Evolutionary conservation across 2,113 vertebrate genomes (phyloP).

Genomic region (Limnothrissa miodon): DNA sequence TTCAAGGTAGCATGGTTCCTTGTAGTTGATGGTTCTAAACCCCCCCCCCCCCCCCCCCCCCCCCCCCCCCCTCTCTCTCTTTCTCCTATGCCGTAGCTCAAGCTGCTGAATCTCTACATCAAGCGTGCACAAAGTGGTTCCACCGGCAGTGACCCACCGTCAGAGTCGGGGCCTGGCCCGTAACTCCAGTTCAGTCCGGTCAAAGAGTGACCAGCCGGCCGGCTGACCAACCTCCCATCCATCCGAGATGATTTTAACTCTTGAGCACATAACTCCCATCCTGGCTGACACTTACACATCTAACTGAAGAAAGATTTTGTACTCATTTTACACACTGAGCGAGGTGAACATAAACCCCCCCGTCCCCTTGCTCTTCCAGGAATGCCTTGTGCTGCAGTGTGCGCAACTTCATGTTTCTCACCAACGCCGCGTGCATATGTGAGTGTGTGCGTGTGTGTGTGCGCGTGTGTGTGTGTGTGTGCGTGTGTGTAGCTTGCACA

Average conservation of each 20-base stretch:
- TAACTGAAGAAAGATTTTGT: conserved; percentile 29
- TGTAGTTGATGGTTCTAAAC: background rate
- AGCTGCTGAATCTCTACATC: conserved; percentile 97
- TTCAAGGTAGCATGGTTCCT: too few species aligned
- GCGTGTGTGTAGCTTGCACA: background rate
- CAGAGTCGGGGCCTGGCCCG: conserved; percentile 84
- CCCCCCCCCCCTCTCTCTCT: conserved; percentile 7
- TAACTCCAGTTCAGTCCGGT: conserved; percentile 51
- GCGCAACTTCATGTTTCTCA: background rate
- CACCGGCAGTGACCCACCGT: conserved; percentile 76
- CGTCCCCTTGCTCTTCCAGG: background rate
- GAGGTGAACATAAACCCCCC: background rate
- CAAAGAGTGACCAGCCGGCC: background rate
- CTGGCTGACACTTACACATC: conserved; percentile 67
- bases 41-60: background rate
- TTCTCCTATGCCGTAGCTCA: conserved; percentile 74
- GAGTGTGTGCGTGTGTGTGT: background rate
- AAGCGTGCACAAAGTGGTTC: conserved; percentile 93
- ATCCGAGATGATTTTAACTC: conserved; percentile 1
- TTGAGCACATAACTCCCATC: conserved; percentile 7
- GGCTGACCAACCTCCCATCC: background rate
- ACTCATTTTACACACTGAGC: conserved; percentile 15
- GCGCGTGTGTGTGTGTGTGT: background rate
- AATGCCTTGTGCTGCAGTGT: conserved; percentile 21
- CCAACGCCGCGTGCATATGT: background rate